Percentiles rank a stretch among this genome's conserved stretches.
These are phyloP conservation scores for Saccopteryx leptura DNA, from an alignment of 2,113 vertebrate species.

Conservation along the genomic window DNA sequence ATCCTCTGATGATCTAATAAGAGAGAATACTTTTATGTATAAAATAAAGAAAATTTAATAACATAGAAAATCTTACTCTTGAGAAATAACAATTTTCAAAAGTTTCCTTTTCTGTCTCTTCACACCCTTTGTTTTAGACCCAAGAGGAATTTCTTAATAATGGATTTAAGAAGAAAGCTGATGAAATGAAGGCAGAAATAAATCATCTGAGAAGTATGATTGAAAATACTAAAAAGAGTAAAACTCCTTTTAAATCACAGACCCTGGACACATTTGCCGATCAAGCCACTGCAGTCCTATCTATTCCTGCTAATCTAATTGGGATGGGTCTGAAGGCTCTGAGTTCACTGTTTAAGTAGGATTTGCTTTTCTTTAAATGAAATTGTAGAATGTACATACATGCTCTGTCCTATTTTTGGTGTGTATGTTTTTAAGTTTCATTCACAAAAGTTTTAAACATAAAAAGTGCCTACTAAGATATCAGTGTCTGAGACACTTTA, in stretches of 20 bases:
- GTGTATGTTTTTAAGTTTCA: background rate
- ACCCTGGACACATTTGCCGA: rapidly evolving
- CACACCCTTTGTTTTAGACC: background rate
- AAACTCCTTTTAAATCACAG: rapidly evolving
- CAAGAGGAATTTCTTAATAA: background rate
- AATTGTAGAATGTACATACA: background rate
- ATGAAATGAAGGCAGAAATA: background rate
- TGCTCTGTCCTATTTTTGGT: background rate
- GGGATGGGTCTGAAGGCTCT: background rate
- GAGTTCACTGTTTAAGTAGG: background rate
- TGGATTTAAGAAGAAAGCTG: constrained; percentile 10
- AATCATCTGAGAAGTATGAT: rapidly evolving
- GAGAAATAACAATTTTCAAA: background rate
- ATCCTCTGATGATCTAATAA: background rate
- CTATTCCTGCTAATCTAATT: background rate
- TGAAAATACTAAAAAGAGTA: rapidly evolving
- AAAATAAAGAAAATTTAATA: background rate
- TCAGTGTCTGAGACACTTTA: background rate
- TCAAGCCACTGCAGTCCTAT: rapidly evolving
- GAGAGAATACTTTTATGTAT: background rate
- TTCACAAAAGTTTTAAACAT: background rate
- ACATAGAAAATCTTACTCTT: background rate
- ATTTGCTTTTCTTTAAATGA: background rate
- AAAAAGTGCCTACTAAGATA: background rate
- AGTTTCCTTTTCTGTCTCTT: background rate